A percentile compares a stretch with the other conserved stretches of the same genome.
Conservation (phyloP, 92 coral and sea anemone genomes). For the Parazoanthus swiftii region DNA sequence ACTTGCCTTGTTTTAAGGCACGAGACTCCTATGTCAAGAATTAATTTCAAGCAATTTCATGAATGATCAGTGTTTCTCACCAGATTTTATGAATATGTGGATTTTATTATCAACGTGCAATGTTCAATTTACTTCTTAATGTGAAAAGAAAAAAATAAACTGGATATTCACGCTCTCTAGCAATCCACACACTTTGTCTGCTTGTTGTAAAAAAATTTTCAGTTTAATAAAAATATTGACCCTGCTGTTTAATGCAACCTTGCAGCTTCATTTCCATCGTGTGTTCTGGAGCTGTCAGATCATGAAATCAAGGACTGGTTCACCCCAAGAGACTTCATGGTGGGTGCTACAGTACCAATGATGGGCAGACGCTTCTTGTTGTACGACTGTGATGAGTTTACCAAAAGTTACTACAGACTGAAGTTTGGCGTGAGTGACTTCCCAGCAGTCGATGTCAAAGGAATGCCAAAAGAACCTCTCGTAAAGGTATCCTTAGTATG, state of each 20-base stretch:
- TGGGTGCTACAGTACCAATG: constrained; percentile 80
- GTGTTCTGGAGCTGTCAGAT: constrained; percentile 92
- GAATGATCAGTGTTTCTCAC: too few species aligned
- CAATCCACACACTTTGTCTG: background rate
- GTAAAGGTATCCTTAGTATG: constrained; percentile 58
- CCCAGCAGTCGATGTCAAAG: constrained; percentile 78
- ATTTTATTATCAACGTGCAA: background rate
- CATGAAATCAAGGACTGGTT: constrained; percentile 98
- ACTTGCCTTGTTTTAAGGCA: too few species aligned
- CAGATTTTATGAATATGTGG: background rate
- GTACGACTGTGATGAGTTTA: constrained; percentile 92
- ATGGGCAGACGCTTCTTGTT: constrained; percentile 90
- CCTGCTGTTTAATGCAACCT: background rate
- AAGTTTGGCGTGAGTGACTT: constrained; percentile 81
- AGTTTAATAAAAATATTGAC: background rate
- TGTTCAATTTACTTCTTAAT: too few species aligned
- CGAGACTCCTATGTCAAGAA: background rate
- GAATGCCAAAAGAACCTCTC: constrained; percentile 59
- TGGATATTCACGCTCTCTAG: background rate
- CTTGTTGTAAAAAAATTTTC: too few species aligned
- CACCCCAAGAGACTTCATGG: constrained; percentile 95
- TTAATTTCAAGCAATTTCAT: too few species aligned
- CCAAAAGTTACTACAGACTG: constrained; percentile 82
- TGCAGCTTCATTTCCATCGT: constrained; percentile 91
- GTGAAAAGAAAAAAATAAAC: background rate